A percentile compares a stretch with the other conserved stretches of the same genome.
phyloP scores from a whole-genome alignment of 2,888 invertebrate genomes.

The Apamea monoglypha region DNA sequence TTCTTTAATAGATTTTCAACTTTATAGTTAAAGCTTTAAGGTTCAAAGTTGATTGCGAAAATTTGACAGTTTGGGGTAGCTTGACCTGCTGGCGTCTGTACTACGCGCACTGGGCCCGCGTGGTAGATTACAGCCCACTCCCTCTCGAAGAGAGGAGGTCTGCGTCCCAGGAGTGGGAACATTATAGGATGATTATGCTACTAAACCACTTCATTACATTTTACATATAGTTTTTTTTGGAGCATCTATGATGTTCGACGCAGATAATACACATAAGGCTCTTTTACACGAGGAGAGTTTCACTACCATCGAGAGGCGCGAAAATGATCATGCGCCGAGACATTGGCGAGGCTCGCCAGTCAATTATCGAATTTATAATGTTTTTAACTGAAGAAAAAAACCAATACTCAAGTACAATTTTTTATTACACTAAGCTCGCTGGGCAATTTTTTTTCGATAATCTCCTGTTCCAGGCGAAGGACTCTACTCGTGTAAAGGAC shows the following conservation, averaged over 20 bases:
- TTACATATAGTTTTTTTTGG: not conserved
- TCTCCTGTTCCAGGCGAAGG: not conserved
- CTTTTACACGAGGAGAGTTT: not conserved
- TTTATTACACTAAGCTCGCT: not conserved
- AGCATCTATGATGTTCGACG: constrained; percentile 12
- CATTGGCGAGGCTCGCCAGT: not conserved
- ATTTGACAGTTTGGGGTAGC: too few species aligned
- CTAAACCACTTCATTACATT: not conserved
- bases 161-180: too few species aligned
- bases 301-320: not conserved
- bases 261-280: not conserved
- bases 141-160: too few species aligned
- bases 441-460: not conserved
- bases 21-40: too few species aligned
- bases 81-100: too few species aligned
- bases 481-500: not conserved
- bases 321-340: not conserved
- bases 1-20: too few species aligned
- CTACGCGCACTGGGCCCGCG: too few species aligned
- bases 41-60: too few species aligned
- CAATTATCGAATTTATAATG: not conserved
- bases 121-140: too few species aligned
- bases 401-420: not conserved
- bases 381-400: not conserved
- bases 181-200: too few species aligned